Evolutionary conservation across 2,888 invertebrate genomes (phyloP).

Genomic region (Liodrosophila aerea): DNA sequence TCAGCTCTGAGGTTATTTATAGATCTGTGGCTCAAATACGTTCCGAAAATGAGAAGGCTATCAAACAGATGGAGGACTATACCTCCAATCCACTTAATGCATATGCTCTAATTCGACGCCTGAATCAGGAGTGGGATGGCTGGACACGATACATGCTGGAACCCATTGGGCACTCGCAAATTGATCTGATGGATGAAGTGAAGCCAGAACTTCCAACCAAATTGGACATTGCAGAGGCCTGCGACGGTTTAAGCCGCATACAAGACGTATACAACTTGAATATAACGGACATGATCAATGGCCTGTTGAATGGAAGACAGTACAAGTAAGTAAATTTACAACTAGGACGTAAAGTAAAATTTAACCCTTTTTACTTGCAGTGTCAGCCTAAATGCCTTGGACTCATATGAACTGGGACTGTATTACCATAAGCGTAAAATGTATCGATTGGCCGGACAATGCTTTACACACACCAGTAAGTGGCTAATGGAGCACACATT

Average conservation of each 20-base stretch:
- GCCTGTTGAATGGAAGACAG: slow-evolving; percentile 90
- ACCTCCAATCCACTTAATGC: slow-evolving; percentile 71
- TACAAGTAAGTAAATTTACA: slow-evolving; percentile 86
- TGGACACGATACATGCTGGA: slow-evolving; percentile 53
- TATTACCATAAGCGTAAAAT: slow-evolving; percentile 29
- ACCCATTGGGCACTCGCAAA: neutral
- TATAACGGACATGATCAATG: slow-evolving; percentile 90
- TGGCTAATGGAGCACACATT: slow-evolving; percentile 14
- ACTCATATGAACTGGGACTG: slow-evolving; percentile 60
- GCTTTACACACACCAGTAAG: slow-evolving; percentile 53
- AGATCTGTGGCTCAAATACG: slow-evolving; percentile 53
- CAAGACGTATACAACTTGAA: slow-evolving; percentile 95
- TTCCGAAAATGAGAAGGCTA: slow-evolving; percentile 55
- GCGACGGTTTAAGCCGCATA: slow-evolving; percentile 93
- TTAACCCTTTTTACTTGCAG: slow-evolving; percentile 31
- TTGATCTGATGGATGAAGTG: neutral
- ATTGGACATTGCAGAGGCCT: slow-evolving; percentile 96
- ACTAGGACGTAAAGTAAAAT: neutral
- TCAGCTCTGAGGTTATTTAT: neutral
- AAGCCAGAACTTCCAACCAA: slow-evolving; percentile 85
- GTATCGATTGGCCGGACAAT: slow-evolving; percentile 42
- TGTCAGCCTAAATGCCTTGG: slow-evolving; percentile 52
- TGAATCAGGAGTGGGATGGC: slow-evolving; percentile 70
- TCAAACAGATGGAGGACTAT: slow-evolving; percentile 56
- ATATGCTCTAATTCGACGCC: slow-evolving; percentile 67